Evolutionary conservation across 2,888 invertebrate genomes (phyloP).

Genomic region (Nomada ferruginata): DNA sequence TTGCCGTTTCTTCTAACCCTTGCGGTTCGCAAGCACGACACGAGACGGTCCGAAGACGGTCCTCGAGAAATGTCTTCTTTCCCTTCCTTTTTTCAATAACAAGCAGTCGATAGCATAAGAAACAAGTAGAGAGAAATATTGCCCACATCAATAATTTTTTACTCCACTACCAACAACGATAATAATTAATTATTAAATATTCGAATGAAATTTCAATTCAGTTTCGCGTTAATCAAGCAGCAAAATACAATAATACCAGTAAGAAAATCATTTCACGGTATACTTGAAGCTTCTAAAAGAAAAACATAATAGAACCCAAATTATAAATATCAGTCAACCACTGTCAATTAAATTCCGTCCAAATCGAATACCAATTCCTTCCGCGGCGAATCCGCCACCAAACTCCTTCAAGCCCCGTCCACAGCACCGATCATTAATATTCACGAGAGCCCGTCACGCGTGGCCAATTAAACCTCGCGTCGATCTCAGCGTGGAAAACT

Average conservation of each 20-base stretch:
- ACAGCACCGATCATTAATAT: slow-evolving; percentile 9
- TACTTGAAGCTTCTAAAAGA: too few species aligned
- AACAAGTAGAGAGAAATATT: neutral
- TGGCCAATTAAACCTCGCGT: slow-evolving; percentile 26
- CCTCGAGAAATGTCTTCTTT: neutral
- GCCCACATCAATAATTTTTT: neutral
- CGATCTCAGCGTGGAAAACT: slow-evolving; percentile 20
- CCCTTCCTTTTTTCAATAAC: neutral
- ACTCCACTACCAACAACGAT: neutral
- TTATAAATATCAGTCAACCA: too few species aligned
- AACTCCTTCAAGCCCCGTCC: neutral
- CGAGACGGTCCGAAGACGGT: neutral
- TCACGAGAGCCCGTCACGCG: slow-evolving; percentile 24
- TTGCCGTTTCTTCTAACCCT: slow-evolving; percentile 35
- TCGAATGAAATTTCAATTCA: too few species aligned
- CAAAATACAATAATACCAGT: too few species aligned
- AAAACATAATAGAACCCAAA: too few species aligned
- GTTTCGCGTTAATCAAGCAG: too few species aligned
- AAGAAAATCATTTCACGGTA: too few species aligned
- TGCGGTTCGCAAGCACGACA: neutral
- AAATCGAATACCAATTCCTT: neutral
- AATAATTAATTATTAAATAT: too few species aligned
- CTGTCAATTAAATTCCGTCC: neutral
- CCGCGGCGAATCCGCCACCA: neutral
- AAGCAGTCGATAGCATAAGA: neutral